Evolutionary conservation across 1,140 invertebrate species (phyloP), one percentile per base, ranked within the genome.

Genomic region (Plutomurus gul): DNA sequence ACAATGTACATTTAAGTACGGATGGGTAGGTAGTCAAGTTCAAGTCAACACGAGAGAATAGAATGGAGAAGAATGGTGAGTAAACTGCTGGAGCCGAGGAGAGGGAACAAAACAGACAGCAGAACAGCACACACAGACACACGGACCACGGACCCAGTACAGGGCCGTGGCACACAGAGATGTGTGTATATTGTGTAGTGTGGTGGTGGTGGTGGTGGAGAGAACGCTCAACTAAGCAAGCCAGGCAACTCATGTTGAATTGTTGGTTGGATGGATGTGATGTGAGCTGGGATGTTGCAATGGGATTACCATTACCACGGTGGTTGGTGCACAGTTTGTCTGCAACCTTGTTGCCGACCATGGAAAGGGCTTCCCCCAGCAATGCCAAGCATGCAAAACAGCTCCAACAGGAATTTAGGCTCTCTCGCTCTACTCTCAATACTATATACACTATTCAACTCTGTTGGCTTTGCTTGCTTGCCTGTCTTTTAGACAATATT

Each of bases 321-420:
- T 46, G 75, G 46, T 39, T 56, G 36, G 30, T 76, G 43, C 47
- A 56, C 73, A 46, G 70, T 43, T 72, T 43, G 70, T 72, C 70
- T 72, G 36, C 70, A 72, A 39, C 70, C 70, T 72, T 74, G 72
- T 74, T 74, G 40, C 46, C 72, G 46, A 74, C 72, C 27, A 33
- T 33, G 40, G 65, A 75, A 77, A 82, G 77, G 81, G 81, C 77
- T 82, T 82, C 76, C 81, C 81, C 81, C 30, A 82, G 81, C 51
- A 78, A 82, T 82, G 74, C 78, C 51, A 82, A 82, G 78, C 78
- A 82, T 79, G 75, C 60, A 77, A 78, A 76, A 75, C 75, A 78
- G 75, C 79, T 78, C 60, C 33, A 60, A 76, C 22, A 78, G 74
- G 73, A 76, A 76, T 75, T 76, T 65, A 47, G 30, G 37, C 56